These are phyloP conservation scores for Hippoglossus stenolepis DNA, from an alignment of 2,113 vertebrate species.

Conservation along the genomic window DNA sequence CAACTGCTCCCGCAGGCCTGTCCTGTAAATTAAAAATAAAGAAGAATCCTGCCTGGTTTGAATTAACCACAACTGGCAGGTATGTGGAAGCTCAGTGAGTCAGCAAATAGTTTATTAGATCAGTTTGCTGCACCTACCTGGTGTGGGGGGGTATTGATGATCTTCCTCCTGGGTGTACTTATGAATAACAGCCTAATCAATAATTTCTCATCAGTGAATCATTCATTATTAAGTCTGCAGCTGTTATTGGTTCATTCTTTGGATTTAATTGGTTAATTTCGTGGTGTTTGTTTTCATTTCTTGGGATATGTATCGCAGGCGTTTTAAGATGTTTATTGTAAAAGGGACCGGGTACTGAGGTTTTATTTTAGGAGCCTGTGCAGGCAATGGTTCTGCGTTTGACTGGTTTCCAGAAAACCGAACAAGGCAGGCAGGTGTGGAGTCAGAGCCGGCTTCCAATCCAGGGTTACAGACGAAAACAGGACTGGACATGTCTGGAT, in stretches of 20 bases:
- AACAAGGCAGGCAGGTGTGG: neutral
- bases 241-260: neutral
- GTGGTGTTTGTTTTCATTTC: neutral
- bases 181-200: neutral
- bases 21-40: conserved; percentile 38
- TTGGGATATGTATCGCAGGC: neutral
- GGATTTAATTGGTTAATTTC: neutral
- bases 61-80: conserved; percentile 20
- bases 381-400: neutral
- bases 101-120: conserved; percentile 24
- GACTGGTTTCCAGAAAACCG: neutral
- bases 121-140: conserved; percentile 1
- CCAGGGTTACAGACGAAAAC: neutral
- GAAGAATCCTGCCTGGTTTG: conserved; percentile 1
- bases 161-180: neutral
- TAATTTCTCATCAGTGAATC: neutral
- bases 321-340: neutral
- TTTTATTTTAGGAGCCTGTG: neutral
- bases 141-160: neutral
- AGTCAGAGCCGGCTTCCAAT: neutral
- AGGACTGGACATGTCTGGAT: neutral
- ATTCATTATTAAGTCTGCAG: neutral
- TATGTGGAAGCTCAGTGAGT: conserved; percentile 8
- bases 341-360: neutral
- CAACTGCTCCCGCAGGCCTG: conserved; percentile 16